Evolutionary conservation across 2,113 vertebrate species (phyloP), one percentile per base, ranked within the genome.

Genomic region (Nycticebus coucang): DNA sequence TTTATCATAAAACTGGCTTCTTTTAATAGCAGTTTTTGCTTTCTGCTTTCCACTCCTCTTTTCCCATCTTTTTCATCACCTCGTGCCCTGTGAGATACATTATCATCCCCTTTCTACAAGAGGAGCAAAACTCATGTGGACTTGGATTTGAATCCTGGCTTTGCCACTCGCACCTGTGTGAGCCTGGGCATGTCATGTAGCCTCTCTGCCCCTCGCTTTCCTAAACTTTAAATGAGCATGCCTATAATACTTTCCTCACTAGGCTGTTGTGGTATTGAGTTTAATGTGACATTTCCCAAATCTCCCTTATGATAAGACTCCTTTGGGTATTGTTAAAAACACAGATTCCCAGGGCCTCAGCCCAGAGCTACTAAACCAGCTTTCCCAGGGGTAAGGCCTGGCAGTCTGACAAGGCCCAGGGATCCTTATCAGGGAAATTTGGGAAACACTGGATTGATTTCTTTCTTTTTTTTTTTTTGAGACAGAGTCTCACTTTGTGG

Each of bases 291-390:
- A 22, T 45, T 91, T 68, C 55, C 45, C 75, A 83, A 15, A 75
- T 30, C 59, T 91, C 62, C 19, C 24, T 14, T 4, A 57, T 37
- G 77, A 22, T 30, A 57, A 93, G 86, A 93, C 45, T 85, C 19
- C n/a, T 66, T 74, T 85, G 68, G 19, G 59, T 53, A 18, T 92
- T 68, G 85, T 97, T 72, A 45, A 71, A 90, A 92, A 89, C 66
- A 68, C 57, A 78, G 69, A 91, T 66, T 81, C 81, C 10, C 13
- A 4, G 84, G 62, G 66, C 55, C 41, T 45, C 22, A 2, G 7
- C 55, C 69, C 90, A 80, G 69, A 81, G 21, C 13, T 41, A 85
- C 26, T 35, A 35, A 77, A 35, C 35, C 28, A 69, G 72, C 91
- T 74, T 86, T 86, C 82, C 55, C 87, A 88, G 15, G 33, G 81